Percentiles rank a stretch among this genome's conserved stretches.
phyloP scores from a whole-genome alignment of 2,888 invertebrate genomes.

The Drosophila phalerata region DNA sequence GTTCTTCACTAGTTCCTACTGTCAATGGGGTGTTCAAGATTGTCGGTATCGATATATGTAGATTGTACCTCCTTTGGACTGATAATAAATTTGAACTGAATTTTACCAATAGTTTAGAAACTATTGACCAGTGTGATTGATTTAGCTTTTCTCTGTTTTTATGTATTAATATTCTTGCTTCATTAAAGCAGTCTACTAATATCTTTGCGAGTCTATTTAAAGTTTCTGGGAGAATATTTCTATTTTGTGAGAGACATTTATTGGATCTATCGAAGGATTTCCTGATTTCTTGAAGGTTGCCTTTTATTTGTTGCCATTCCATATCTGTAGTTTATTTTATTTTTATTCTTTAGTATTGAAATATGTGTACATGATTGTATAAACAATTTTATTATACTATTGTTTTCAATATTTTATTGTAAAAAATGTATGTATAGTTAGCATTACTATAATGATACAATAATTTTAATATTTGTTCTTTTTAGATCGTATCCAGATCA shows the following conservation, averaged over 20 bases:
- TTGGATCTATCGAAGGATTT: no score
- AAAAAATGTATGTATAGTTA: no score
- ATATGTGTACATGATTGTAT: no score
- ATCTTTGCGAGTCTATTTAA: constrained; percentile 1
- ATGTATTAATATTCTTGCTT: constrained; percentile 16
- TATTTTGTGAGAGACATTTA: constrained; percentile 5
- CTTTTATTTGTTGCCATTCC: constrained; percentile 8
- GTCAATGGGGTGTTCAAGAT: constrained; percentile 19
- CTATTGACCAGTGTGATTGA: constrained; percentile 1
- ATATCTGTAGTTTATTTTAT: no score
- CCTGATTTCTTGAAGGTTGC: neutral
- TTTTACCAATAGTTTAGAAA: neutral
- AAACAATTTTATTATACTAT: no score
- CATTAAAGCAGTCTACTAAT: constrained; percentile 12
- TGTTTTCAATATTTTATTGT: no score
- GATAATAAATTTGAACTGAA: constrained; percentile 12
- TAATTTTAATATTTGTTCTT: no score
- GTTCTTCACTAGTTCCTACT: neutral
- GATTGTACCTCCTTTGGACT: constrained; percentile 6
- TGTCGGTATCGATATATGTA: constrained; percentile 24
- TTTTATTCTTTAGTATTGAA: no score
- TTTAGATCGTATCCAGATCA: no score
- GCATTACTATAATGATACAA: no score
- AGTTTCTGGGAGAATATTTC: constrained; percentile 9
- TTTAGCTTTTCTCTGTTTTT: constrained; percentile 4